These are phyloP conservation scores for Zaprionus gabonicus DNA, from an alignment of 1,140 invertebrate genomes.

Conservation along the genomic window DNA sequence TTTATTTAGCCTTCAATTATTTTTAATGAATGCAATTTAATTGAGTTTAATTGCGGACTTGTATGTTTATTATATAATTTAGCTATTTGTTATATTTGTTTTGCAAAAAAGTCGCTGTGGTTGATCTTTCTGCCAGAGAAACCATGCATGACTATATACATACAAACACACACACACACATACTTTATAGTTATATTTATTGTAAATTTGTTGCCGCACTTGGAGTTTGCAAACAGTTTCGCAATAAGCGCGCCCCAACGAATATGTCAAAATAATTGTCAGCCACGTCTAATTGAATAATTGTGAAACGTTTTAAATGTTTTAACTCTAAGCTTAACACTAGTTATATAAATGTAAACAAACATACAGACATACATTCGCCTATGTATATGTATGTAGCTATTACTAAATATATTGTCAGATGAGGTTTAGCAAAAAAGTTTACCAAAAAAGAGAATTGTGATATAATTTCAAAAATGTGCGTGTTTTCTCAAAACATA, in stretches of 20 bases:
- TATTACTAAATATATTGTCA: constrained; percentile 50
- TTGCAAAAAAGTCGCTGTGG: neutral
- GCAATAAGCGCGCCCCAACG: constrained; percentile 44
- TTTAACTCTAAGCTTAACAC: constrained; percentile 64
- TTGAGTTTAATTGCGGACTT: neutral
- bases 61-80: neutral
- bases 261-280: constrained; percentile 39
- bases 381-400: neutral
- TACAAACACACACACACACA: neutral
- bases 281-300: constrained; percentile 43
- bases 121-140: neutral
- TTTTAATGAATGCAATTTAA: neutral
- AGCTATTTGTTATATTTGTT: neutral
- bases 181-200: neutral
- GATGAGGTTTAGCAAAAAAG: constrained; percentile 18
- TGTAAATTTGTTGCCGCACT: constrained; percentile 3
- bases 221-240: constrained; percentile 4
- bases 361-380: neutral
- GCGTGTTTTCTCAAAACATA: constrained; percentile 57
- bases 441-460: constrained; percentile 59
- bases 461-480: constrained; percentile 82
- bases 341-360: constrained; percentile 40
- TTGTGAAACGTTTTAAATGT: constrained; percentile 49
- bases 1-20: neutral
- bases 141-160: neutral